These are phyloP conservation scores for Nebria ingens DNA, from an alignment of 1,140 invertebrate species.

Conservation along the genomic window DNA sequence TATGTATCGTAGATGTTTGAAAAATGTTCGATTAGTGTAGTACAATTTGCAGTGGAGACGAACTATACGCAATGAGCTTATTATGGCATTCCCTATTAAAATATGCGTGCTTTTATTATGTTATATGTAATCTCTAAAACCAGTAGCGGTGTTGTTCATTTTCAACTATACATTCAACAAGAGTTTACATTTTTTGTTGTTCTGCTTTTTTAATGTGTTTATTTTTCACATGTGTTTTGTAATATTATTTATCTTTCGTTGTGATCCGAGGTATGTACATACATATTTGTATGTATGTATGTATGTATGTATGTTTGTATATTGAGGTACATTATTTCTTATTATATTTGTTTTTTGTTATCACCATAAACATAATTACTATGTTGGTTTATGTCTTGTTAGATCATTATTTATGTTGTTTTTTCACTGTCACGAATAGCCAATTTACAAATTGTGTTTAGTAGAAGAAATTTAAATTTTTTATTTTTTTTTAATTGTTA, in stretches of 20 bases:
- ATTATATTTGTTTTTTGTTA: too few relatives aligned
- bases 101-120: not conserved
- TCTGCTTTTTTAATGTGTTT: not conserved
- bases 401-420: too few relatives aligned
- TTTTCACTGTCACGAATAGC: too few relatives aligned
- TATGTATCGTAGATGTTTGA: too few relatives aligned
- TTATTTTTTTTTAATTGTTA: too few relatives aligned
- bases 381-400: too few relatives aligned
- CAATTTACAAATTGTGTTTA: too few relatives aligned
- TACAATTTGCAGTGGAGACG: not conserved
- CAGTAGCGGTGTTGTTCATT: not conserved
- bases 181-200: not conserved
- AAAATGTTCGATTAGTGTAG: too few relatives aligned
- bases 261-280: not conserved
- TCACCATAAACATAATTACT: too few relatives aligned
- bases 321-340: too few relatives aligned
- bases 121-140: not conserved
- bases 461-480: too few relatives aligned
- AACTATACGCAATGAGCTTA: not conserved
- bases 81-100: not conserved
- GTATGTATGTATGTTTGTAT: not conserved
- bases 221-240: too few relatives aligned
- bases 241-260: not conserved
- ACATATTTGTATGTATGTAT: not conserved
- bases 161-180: constrained; percentile 1